Percentiles rank a stretch among this genome's conserved stretches.
Evolutionary conservation across 2,113 vertebrate species (phyloP).

Genomic region (Lepus americanus): DNA sequence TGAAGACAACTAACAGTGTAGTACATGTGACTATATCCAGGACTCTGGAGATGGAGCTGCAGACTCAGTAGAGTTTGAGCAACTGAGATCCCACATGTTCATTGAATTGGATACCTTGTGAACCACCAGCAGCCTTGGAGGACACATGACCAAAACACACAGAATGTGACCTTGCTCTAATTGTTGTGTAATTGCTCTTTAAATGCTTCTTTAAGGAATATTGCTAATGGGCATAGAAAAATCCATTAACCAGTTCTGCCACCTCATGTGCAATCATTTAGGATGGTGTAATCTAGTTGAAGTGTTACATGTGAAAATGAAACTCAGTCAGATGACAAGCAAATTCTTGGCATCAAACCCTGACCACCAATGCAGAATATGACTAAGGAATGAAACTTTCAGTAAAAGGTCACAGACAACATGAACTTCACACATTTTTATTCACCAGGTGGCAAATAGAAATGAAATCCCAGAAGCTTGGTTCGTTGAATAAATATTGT

Average conservation of each 20-base stretch:
- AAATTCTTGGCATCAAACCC: slow-evolving; percentile 15
- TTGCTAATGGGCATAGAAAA: not conserved
- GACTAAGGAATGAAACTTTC: slow-evolving; percentile 62
- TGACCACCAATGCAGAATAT: slow-evolving; percentile 61
- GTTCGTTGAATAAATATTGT: slow-evolving; percentile 50
- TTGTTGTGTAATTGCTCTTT: not conserved
- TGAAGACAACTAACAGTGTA: not conserved
- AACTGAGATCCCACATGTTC: not conserved
- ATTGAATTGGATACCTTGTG: not conserved
- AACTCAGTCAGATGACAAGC: slow-evolving; percentile 52
- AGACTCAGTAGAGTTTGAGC: not conserved
- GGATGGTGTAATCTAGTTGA: not conserved
- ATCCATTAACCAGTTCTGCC: not conserved
- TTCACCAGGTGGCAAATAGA: slow-evolving; percentile 57
- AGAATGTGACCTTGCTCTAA: not conserved
- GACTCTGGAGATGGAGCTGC: not conserved
- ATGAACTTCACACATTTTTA: slow-evolving; percentile 70
- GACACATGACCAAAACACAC: not conserved
- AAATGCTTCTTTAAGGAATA: slow-evolving; percentile 22
- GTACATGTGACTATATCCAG: not conserved
- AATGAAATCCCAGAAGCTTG: slow-evolving; percentile 48
- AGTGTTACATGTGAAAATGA: slow-evolving; percentile 15
- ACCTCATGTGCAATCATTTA: not conserved
- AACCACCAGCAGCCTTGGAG: not conserved
- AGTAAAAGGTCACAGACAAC: slow-evolving; percentile 58